These are phyloP conservation scores for Chroicocephalus ridibundus DNA, from an alignment of 2,113 vertebrate species.

Conservation along the genomic window DNA sequence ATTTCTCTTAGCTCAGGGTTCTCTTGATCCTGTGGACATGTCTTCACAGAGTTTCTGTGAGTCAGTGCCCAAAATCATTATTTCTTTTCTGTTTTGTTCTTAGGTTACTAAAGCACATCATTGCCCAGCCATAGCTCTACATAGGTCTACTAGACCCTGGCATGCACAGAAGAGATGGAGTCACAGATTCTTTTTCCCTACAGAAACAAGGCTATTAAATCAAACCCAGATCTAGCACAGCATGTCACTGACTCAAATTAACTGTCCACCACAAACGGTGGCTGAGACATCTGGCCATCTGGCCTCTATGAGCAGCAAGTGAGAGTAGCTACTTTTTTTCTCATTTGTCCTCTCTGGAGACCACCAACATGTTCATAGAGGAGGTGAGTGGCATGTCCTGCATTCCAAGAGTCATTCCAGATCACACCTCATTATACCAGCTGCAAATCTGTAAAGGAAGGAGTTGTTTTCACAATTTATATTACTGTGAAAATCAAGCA, in stretches of 20 bases:
- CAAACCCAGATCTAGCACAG: background rate
- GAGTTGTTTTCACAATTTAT: background rate
- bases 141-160: background rate
- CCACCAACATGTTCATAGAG: background rate
- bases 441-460: background rate
- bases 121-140: background rate
- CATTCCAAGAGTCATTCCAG: background rate
- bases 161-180: background rate
- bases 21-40: background rate
- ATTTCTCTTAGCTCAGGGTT: background rate
- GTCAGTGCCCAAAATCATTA: background rate
- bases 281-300: background rate
- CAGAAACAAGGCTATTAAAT: background rate
- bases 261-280: background rate
- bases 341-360: background rate
- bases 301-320: background rate
- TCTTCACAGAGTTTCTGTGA: background rate
- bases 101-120: background rate
- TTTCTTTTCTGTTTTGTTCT: background rate
- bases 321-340: background rate
- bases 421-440: background rate
- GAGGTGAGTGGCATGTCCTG: rapidly evolving
- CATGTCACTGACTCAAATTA: background rate
- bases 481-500: background rate
- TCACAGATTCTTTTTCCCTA: background rate